Percentiles rank a stretch among this genome's conserved stretches.
Conservation (phyloP, 1,140 invertebrate genomes). For the Diachasmimorpha longicaudata region DNA sequence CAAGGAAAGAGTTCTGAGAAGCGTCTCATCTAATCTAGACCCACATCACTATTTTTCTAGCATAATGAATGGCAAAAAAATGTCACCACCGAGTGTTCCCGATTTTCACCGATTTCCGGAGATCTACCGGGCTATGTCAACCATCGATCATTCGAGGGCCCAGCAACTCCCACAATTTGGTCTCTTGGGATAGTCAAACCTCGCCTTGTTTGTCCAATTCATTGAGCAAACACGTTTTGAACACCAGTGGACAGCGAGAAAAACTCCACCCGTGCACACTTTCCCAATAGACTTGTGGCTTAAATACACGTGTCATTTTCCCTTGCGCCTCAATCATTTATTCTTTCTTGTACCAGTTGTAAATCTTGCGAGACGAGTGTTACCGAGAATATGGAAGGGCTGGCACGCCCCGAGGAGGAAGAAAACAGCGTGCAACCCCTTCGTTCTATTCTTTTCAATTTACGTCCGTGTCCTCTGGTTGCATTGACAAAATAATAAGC, state of each 20-base stretch:
- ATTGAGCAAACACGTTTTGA: slow-evolving; percentile 26
- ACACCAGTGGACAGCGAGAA: background rate
- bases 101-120: background rate
- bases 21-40: background rate
- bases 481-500: slow-evolving; percentile 52
- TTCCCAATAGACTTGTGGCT: slow-evolving; percentile 12
- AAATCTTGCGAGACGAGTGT: slow-evolving; percentile 40
- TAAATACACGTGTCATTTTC: slow-evolving; percentile 36
- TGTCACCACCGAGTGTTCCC: background rate
- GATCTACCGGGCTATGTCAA: background rate
- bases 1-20: background rate
- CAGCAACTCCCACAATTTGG: slow-evolving; percentile 16
- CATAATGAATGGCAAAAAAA: background rate
- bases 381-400: slow-evolving; percentile 16
- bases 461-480: slow-evolving; percentile 14
- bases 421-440: slow-evolving; percentile 36
- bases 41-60: background rate
- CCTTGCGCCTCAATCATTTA: background rate
- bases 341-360: slow-evolving; percentile 28
- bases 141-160: slow-evolving; percentile 10
- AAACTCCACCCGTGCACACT: background rate
- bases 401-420: slow-evolving; percentile 10
- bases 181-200: background rate
- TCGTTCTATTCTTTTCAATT: slow-evolving; percentile 1
- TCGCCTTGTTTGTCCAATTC: slow-evolving; percentile 40